A percentile compares a stretch with the other conserved stretches of the same genome.
These are phyloP conservation scores for Artibeus jamaicensis DNA, from an alignment of 2,797 vertebrate genomes.

Conservation along the genomic window DNA sequence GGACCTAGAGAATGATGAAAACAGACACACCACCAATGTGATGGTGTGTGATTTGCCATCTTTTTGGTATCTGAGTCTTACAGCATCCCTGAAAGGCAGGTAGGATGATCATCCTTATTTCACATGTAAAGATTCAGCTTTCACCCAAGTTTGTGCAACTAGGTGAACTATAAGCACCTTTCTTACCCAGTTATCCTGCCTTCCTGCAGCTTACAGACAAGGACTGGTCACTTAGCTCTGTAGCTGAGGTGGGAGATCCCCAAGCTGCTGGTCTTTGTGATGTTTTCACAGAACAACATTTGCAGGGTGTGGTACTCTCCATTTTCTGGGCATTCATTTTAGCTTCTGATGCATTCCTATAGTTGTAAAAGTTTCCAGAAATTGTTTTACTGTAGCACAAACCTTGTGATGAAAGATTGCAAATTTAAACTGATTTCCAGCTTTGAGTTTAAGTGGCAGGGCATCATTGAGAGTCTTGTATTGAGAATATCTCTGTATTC, in stretches of 20 bases:
- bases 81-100: neutral
- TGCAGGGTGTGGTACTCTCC: neutral
- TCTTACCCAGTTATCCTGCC: neutral
- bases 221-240: neutral
- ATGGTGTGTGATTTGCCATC: neutral
- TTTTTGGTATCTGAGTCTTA: neutral
- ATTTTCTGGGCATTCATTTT: neutral
- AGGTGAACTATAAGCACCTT: neutral
- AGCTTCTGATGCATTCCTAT: neutral
- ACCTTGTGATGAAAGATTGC: neutral
- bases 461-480: slow-evolving; percentile 28
- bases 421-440: slow-evolving; percentile 10
- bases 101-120: neutral
- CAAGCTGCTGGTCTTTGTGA: neutral
- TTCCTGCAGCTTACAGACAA: neutral
- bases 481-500: slow-evolving; percentile 57
- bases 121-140: neutral
- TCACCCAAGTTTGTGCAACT: neutral
- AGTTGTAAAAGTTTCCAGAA: neutral
- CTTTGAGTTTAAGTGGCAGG: slow-evolving; percentile 35
- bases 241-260: neutral
- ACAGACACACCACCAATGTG: neutral
- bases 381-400: neutral
- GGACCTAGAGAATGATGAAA: neutral
- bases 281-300: neutral